Base-by-base conservation (phyloP, 2,113 vertebrate genomes). In the Hassar affinis region DNA sequence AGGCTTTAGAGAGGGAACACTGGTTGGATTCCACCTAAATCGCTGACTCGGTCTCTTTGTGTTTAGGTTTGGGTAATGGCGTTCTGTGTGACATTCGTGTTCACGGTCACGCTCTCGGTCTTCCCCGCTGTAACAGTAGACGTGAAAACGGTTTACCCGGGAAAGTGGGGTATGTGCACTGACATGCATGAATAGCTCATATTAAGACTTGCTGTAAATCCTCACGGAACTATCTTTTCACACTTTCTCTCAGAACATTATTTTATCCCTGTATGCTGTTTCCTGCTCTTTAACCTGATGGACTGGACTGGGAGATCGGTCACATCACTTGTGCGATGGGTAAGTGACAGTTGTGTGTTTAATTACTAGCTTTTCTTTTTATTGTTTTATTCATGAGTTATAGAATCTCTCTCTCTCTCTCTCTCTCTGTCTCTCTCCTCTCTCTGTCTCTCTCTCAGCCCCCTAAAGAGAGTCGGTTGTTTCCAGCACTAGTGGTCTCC, bases 71-170 rank as follows among this genome's bases (percentile, higher is more conserved):
- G 95, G 96, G 92, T 95, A 86, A 95, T 93, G 92, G 96, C 96
- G 4, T 93, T 97, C 76, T 96, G 95, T 27, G 95, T 97, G 52
- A 95, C 94, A 0, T 90, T 96, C 27, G 93, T 95, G 52, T 96
- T 97, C 92, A 95, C 93, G 0, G 95, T 96, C 80, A 96, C 96
- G 0, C 93, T 97, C 64, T 95, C 96, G 0, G 95, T 97, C 79
- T 97, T 96, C 71, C 96, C 96, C 0, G 96, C 95, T 0, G 90
- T 97, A 82, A 97, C 96, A 0, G 96, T 93, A 42, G 95, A 95
- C 54, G 94, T 96, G 74, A 90, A 89, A 88, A 94, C 93, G 1
- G 1, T 35, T 0, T 88, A 89, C 20, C 66, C 86, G 0, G 90
- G 89, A 56, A 89, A 91, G 17, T 97, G 96, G 96, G 90, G 96